Evolutionary conservation across 2,113 vertebrate species (phyloP).

Genomic region (Eulemur rufifrons): DNA sequence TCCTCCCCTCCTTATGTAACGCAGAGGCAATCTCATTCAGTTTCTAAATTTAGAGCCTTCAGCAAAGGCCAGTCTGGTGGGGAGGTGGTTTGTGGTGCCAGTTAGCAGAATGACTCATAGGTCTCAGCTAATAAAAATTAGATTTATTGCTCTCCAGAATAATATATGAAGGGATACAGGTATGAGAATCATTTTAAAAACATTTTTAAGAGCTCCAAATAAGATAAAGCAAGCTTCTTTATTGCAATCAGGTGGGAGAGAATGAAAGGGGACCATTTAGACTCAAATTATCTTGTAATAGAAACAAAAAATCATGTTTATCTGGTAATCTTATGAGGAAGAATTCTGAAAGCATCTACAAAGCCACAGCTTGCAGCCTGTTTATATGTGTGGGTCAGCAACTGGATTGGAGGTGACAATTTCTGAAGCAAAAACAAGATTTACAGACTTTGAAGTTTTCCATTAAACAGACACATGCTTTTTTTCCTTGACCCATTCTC

Average conservation of each 20-base stretch:
- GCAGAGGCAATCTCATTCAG: conserved; percentile 83
- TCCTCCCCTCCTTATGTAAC: conserved; percentile 81
- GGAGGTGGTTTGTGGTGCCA: conserved; percentile 76
- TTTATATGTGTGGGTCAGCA: conserved; percentile 48
- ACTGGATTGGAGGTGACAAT: conserved; percentile 24
- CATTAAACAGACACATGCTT: conserved; percentile 52
- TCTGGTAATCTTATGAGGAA: conserved; percentile 40
- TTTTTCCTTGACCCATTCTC: conserved; percentile 7
- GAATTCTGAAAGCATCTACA: conserved; percentile 67
- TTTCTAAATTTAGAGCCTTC: conserved; percentile 86
- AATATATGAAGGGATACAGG: conserved; percentile 44
- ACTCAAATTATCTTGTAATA: conserved; percentile 66
- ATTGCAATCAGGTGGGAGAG: conserved; percentile 54
- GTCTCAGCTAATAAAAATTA: conserved; percentile 83
- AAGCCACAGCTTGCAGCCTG: conserved; percentile 47
- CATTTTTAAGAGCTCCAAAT: conserved; percentile 57
- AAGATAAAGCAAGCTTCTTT: conserved; percentile 49
- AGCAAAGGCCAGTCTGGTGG: conserved; percentile 82
- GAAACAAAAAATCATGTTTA: conserved; percentile 61
- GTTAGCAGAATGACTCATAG: conserved; percentile 83
- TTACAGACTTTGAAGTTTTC: conserved; percentile 67
- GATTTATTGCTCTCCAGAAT: conserved; percentile 76
- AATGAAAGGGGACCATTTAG: conserved; percentile 66
- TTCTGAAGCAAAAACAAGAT: conserved; percentile 59
- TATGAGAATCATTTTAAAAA: conserved; percentile 57